These are phyloP conservation scores for Cladorhizidae sp. DNA, from an alignment of 37 sponge, comb jelly and placozoan genomes.

Conservation along the genomic window DNA sequence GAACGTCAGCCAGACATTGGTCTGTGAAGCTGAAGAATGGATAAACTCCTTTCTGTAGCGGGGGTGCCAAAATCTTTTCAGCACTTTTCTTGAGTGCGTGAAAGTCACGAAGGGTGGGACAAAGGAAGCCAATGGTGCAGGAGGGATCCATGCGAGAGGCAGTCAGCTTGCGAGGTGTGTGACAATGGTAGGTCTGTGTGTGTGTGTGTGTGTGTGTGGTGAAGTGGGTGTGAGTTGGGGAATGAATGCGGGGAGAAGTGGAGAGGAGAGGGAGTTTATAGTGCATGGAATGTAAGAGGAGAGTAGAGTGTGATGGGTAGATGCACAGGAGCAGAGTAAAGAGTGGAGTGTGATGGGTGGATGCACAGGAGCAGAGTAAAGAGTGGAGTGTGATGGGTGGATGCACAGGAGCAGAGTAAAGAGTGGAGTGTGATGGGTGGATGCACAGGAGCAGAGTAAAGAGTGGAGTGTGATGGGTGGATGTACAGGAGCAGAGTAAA, in stretches of 20 bases:
- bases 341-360: no score
- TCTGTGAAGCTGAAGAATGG: constrained; percentile 84
- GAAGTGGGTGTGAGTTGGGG: background rate
- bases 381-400: no score
- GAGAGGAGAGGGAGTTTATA: background rate
- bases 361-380: no score
- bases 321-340: no score
- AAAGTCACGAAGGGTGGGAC: constrained; percentile 64
- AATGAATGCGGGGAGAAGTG: background rate
- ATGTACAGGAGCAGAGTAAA: no score
- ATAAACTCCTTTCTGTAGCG: constrained; percentile 68
- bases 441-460: no score
- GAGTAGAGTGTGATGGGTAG: no score
- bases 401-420: no score
- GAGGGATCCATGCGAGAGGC: constrained; percentile 95
- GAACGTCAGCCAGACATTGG: background rate
- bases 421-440: no score
- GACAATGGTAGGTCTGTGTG: constrained; percentile 85
- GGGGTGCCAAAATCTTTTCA: constrained; percentile 74
- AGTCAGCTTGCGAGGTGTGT: constrained; percentile 77
- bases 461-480: no score
- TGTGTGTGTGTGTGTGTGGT: background rate
- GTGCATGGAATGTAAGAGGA: background rate
- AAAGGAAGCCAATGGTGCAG: constrained; percentile 92
- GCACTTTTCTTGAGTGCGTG: constrained; percentile 43